phyloP scores from a whole-genome alignment of 2,888 invertebrate genomes.

The Tenthredo notha region DNA sequence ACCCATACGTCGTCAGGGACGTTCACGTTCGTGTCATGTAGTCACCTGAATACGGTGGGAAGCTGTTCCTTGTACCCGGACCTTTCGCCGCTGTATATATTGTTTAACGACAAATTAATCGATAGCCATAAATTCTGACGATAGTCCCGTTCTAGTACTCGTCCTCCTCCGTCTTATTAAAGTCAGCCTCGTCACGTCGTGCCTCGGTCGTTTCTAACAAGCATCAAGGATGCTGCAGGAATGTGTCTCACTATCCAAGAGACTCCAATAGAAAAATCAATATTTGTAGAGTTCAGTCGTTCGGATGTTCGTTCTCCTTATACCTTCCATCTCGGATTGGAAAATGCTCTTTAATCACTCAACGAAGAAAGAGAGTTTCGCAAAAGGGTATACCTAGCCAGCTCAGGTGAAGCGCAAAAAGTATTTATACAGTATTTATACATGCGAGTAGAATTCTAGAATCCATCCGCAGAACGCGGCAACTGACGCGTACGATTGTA shows the following conservation, averaged over 20 bases:
- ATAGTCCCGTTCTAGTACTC: not conserved
- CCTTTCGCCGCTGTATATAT: not conserved
- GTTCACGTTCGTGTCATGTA: not conserved
- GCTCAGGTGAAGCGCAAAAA: not conserved
- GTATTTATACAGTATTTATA: not conserved
- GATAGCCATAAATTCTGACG: not conserved
- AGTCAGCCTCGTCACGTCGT: not conserved
- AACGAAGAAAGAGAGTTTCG: not conserved
- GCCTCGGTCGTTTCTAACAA: not conserved
- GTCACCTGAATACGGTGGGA: not conserved
- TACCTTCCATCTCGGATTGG: not conserved
- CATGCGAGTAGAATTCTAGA: not conserved
- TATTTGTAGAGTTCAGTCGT: not conserved
- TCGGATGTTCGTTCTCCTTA: not conserved
- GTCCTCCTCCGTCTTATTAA: not conserved
- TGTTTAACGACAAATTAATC: not conserved
- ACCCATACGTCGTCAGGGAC: not conserved
- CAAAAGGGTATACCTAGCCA: not conserved
- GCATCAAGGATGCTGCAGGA: not conserved
- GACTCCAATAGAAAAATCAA: slow-evolving; percentile 9
- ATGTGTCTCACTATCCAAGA: slow-evolving; percentile 7
- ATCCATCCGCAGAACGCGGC: not conserved
- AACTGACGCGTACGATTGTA: not conserved
- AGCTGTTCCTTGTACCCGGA: not conserved
- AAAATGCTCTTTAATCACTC: slow-evolving; percentile 1